Base-by-base conservation (phyloP, 2,888 invertebrate species). In the Hesperia comma region DNA sequence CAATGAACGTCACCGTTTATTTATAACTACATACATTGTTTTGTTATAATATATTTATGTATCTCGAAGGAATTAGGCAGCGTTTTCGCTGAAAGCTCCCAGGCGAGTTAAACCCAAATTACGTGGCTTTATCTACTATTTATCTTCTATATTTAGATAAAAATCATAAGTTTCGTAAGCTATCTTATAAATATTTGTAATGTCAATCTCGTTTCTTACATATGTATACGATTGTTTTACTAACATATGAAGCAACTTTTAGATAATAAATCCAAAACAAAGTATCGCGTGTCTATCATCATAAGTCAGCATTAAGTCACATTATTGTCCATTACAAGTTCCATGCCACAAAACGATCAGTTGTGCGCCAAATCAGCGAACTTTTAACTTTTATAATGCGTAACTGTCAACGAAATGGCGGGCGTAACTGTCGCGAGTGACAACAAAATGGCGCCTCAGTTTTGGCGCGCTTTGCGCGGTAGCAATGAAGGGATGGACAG, bases 401-500 rank as follows among this genome's bases (percentile, higher is more conserved):
- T 49, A 55, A 55, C 21, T 51, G 21, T 51, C 51, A 8, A 26
- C 26, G 26, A 26, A 26, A 26, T 26, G 26, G 26, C 26, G 26
- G 26, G 5, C 26, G 26, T 26, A 26, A 26, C 26, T 26, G 19
- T 6, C 49, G 49, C 49, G 14, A 14, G 6, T 21, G 63, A 33
- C 51, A 58, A 32, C 57, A 64, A 53, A 58, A 64, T 60, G 57
- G 58, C 53, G 58, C 17, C 64, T 51, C 33, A 33, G 17, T 53
- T 58, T 58, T n/a, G n/a, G 32, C 8, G 8, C 5, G 6, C 14
- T 5, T 1, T 19, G 26, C 15, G 43, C 21, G 14, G 67, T 37
- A 53, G 43, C 37, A 15, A 57, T 17, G 40, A n/a, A n/a, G 55
- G 67, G 64, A 62, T 58, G 60, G 70, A 72, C 68, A 70, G 70